These are phyloP conservation scores for Dromococcyx pavoninus DNA, from an alignment of 2,797 vertebrate species.

Conservation along the genomic window DNA sequence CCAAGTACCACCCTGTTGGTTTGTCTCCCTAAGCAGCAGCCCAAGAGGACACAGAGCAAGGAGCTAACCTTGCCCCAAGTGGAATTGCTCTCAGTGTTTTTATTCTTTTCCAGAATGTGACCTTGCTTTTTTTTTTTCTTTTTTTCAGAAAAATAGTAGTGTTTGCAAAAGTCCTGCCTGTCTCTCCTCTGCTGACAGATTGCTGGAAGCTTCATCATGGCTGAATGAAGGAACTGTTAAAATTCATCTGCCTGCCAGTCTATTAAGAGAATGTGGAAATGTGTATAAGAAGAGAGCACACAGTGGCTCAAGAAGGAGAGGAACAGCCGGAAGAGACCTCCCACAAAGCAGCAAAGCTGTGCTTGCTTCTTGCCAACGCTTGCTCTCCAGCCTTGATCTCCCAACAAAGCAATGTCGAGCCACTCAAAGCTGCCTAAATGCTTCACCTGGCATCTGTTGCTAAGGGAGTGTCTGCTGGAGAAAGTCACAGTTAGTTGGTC, in stretches of 20 bases:
- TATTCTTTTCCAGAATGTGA: not conserved
- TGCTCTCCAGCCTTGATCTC: not conserved
- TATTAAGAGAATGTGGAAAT: not conserved
- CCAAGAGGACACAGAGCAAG: not conserved
- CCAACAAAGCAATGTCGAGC: not conserved
- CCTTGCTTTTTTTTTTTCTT: not conserved
- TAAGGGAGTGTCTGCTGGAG: not conserved
- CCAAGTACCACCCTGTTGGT: not conserved
- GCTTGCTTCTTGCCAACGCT: not conserved
- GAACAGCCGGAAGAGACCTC: not conserved
- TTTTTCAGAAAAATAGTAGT: not conserved
- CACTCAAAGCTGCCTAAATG: not conserved
- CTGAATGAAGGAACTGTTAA: slow-evolving; percentile 23
- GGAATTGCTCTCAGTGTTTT: not conserved
- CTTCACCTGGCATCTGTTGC: not conserved
- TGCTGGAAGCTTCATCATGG: slow-evolving; percentile 3
- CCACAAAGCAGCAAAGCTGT: not conserved
- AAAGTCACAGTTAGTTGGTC: not conserved
- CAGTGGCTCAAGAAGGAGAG: not conserved
- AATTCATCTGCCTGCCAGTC: slow-evolving; percentile 18
- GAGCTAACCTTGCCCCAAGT: not conserved
- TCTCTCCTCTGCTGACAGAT: slow-evolving; percentile 21
- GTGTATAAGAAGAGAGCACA: not conserved
- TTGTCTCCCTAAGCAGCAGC: not conserved
- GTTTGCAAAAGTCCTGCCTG: slow-evolving; percentile 1